Conservation (phyloP, 2,113 vertebrate genomes). For the Calyptomena viridis region DNA sequence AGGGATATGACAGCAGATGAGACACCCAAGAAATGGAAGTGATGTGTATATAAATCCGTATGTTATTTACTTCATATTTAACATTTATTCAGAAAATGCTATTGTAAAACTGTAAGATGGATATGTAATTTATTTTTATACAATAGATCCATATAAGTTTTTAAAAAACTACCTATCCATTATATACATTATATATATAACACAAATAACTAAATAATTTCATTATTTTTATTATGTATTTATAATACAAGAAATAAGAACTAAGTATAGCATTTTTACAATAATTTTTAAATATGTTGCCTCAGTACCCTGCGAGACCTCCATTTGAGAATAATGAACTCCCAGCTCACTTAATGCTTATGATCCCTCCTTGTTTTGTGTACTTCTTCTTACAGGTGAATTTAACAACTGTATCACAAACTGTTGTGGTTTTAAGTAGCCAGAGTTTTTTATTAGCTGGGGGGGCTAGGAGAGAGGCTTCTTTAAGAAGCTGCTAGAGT, state of each 20-base stretch:
- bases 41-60: background rate
- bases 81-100: background rate
- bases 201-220: background rate
- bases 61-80: background rate
- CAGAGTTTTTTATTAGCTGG: too few species aligned
- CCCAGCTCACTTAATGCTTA: background rate
- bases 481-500: too few species aligned
- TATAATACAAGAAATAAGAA: background rate
- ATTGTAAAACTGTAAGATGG: background rate
- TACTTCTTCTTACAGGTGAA: background rate
- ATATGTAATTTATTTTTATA: background rate
- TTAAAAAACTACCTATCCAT: background rate
- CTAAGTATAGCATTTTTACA: background rate
- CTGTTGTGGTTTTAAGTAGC: too few species aligned
- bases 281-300: background rate
- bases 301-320: background rate
- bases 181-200: background rate
- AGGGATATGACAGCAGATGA: background rate
- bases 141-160: background rate
- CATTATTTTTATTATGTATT: background rate
- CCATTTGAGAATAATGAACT: background rate
- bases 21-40: background rate
- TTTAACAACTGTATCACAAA: background rate
- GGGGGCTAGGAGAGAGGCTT: too few species aligned
- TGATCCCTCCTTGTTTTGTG: background rate